Conservation (phyloP, 2,113 vertebrate genomes). For the Cynocephalus volans region DNA sequence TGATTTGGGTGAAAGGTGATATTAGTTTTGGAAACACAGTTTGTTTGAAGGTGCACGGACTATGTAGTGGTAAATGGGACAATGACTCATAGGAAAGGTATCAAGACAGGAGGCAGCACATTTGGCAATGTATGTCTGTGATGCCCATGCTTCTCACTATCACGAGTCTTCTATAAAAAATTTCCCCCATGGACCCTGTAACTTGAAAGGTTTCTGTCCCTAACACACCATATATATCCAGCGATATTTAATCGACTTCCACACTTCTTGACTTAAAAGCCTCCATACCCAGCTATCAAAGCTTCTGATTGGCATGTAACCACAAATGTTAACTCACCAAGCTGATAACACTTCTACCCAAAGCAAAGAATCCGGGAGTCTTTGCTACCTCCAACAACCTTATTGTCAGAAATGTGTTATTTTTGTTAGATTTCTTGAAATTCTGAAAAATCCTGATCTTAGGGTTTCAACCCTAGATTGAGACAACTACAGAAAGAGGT, state of each 20-base stretch:
- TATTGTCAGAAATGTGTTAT: not conserved
- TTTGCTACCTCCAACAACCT: not conserved
- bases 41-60: too few species aligned
- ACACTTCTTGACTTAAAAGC: not conserved
- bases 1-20: not conserved
- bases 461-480: not conserved
- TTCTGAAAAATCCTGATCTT: not conserved
- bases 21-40: not conserved
- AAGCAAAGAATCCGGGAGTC: not conserved
- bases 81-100: accelerated
- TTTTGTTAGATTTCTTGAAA: not conserved
- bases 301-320: not conserved
- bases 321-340: not conserved
- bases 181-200: not conserved
- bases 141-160: not conserved
- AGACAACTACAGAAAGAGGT: not conserved
- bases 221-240: not conserved
- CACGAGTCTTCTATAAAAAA: not conserved
- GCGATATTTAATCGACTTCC: not conserved
- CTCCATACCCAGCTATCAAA: not conserved
- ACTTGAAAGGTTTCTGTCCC: not conserved
- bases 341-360: not conserved
- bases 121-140: accelerated
- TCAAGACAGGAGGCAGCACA: not conserved
- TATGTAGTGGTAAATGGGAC: accelerated